These are phyloP conservation scores for Onychostoma macrolepis DNA, from an alignment of 2,113 vertebrate genomes.

Conservation along the genomic window DNA sequence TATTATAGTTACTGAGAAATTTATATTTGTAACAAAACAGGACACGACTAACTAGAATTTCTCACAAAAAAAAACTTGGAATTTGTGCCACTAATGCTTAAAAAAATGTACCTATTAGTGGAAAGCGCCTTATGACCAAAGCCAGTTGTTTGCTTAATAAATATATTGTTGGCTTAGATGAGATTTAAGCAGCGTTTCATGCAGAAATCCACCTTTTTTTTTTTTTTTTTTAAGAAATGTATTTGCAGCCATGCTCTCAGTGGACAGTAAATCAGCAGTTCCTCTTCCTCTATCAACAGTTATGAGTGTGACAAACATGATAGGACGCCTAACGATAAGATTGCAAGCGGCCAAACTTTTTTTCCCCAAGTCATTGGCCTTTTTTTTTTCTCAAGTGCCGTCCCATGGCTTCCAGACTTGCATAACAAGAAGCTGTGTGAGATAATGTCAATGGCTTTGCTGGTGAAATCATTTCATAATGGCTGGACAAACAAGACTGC, in stretches of 20 bases:
- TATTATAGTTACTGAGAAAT: too few relatives aligned
- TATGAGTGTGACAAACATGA: slow-evolving; percentile 14
- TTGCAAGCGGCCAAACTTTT: background rate
- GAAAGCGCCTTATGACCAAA: background rate
- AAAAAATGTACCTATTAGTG: background rate
- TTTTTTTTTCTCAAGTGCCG: background rate
- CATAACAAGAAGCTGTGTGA: slow-evolving; percentile 9
- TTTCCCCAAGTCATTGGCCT: background rate
- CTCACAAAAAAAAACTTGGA: background rate
- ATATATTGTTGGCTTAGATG: background rate
- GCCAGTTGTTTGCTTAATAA: background rate
- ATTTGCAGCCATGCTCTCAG: background rate
- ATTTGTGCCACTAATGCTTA: background rate
- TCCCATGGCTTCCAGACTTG: background rate
- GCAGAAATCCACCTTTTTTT: background rate
- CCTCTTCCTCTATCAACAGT: slow-evolving; percentile 3
- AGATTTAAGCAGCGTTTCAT: background rate
- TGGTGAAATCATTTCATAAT: slow-evolving; percentile 66
- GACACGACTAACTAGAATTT: background rate
- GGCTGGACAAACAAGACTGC: slow-evolving; percentile 70
- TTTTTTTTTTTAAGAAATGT: background rate
- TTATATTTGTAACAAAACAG: too few relatives aligned
- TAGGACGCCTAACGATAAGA: slow-evolving; percentile 38
- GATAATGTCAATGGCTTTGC: slow-evolving; percentile 44
- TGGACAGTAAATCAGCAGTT: background rate